phyloP scores from a whole-genome alignment of 2,113 vertebrate genomes.

The Suricata suricatta region DNA sequence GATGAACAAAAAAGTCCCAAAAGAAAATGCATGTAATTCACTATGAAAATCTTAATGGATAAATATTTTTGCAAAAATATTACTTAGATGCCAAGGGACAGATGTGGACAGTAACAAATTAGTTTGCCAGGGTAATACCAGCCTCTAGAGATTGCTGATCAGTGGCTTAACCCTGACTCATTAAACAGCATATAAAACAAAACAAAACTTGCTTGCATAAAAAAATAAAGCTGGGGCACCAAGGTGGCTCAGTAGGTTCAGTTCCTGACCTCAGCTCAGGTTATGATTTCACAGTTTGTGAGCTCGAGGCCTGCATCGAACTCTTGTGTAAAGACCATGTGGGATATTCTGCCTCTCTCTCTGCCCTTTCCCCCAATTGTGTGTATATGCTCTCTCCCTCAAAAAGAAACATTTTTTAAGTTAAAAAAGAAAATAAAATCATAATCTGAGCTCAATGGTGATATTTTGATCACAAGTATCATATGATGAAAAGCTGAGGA shows the following conservation, averaged over 20 bases:
- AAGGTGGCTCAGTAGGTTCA: no score
- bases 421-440: background rate
- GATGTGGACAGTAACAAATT: background rate
- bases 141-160: background rate
- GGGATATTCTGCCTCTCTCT: no score
- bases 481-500: background rate
- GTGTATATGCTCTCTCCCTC: no score
- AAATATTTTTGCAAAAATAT: constrained; percentile 2
- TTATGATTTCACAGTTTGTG: no score
- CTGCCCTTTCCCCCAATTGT: no score
- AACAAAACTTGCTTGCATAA: background rate
- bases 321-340: no score
- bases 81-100: background rate
- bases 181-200: constrained; percentile 20
- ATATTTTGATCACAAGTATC: background rate
- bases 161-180: background rate
- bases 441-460: constrained; percentile 3
- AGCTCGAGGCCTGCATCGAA: no score
- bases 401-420: no score
- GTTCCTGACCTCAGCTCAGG: no score
- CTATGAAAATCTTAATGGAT: background rate
- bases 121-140: background rate
- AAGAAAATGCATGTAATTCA: constrained; percentile 12
- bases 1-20: background rate
- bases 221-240: background rate